Evolutionary conservation across 2,113 vertebrate genomes (phyloP).

Genomic region (Tichodroma muraria): DNA sequence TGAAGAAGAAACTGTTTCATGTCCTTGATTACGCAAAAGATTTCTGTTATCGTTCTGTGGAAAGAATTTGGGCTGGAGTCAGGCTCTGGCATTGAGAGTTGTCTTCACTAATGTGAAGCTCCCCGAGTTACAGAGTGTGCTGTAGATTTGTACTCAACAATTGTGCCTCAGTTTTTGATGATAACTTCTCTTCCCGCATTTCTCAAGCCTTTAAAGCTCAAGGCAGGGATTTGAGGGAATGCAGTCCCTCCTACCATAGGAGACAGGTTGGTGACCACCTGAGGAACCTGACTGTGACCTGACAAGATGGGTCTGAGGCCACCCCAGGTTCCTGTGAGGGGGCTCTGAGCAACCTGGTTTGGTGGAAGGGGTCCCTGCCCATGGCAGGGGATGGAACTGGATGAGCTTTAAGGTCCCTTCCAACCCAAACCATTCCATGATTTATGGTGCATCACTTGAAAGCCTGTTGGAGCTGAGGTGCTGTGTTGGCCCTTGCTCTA

Average conservation of each 20-base stretch:
- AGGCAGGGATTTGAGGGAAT: background rate
- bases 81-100: background rate
- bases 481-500: background rate
- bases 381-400: rapidly evolving
- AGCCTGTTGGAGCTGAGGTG: background rate
- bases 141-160: background rate
- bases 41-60: background rate
- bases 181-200: background rate
- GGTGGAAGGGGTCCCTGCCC: background rate
- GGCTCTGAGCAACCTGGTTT: background rate
- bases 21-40: background rate
- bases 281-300: background rate
- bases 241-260: background rate
- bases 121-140: background rate
- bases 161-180: background rate
- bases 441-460: background rate
- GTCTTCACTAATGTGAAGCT: background rate
- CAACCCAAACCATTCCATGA: background rate
- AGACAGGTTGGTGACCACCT: background rate
- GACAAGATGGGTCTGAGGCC: background rate
- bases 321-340: background rate
- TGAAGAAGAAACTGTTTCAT: background rate
- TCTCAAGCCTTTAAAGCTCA: background rate
- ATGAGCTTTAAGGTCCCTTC: background rate
- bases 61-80: background rate